A percentile compares a stretch with the other conserved stretches of the same genome.
phyloP scores from a whole-genome alignment of 2,888 invertebrate genomes.

The Diaprepes abbreviatus region DNA sequence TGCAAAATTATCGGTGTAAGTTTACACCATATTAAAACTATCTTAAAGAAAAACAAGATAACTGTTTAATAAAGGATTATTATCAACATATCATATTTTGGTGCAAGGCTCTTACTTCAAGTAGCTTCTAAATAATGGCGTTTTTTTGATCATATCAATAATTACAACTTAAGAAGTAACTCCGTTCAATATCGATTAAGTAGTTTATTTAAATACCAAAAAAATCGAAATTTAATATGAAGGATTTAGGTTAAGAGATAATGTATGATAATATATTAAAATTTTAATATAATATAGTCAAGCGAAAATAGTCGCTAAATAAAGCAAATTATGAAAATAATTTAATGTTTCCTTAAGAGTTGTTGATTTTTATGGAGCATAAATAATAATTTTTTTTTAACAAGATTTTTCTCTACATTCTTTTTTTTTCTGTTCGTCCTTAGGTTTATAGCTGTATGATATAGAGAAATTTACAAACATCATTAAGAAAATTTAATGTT shows the following conservation, averaged over 20 bases:
- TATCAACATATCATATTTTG: background rate
- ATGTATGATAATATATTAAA: slow-evolving; percentile 17
- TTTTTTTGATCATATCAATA: slow-evolving; percentile 9
- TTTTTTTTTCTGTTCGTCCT: too few relatives aligned
- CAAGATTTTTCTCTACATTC: too few relatives aligned
- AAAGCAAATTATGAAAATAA: too few relatives aligned
- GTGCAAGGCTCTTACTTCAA: background rate
- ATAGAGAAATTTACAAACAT: too few relatives aligned
- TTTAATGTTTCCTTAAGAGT: too few relatives aligned
- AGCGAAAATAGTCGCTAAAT: too few relatives aligned
- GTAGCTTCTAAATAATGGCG: background rate
- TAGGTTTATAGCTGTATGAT: too few relatives aligned
- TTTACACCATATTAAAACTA: background rate
- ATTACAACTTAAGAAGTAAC: slow-evolving; percentile 9
- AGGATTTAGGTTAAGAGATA: background rate
- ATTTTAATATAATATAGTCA: background rate
- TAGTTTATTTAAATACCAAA: slow-evolving; percentile 28
- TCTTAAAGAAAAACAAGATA: background rate
- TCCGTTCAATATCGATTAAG: slow-evolving; percentile 1
- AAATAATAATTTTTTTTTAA: too few relatives aligned
- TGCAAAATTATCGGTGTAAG: too few relatives aligned
- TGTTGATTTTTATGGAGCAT: too few relatives aligned
- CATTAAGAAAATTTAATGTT: too few relatives aligned
- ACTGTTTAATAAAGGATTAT: background rate
- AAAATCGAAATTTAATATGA: background rate